Percentiles rank a stretch among this genome's conserved stretches.
phyloP scores from a whole-genome alignment of 2,888 invertebrate species.

The Onchidella celtica region DNA sequence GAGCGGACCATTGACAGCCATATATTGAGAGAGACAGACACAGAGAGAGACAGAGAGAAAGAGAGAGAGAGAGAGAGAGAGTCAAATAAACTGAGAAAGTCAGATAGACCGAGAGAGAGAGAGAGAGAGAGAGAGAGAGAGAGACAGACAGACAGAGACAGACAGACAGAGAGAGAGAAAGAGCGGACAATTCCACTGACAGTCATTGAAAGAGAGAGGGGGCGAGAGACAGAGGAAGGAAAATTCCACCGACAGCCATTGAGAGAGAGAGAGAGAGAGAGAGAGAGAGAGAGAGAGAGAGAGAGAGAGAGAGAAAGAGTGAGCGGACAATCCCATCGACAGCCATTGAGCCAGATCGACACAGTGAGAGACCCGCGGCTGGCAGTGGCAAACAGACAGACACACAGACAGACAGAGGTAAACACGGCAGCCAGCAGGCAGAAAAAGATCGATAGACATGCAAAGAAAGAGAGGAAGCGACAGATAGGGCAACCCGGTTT shows the following conservation, averaged over 20 bases:
- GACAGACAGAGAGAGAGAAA: neutral
- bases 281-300: conserved; percentile 15
- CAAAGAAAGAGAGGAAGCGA: no score
- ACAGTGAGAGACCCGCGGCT: neutral
- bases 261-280: neutral
- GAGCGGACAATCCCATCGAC: no score
- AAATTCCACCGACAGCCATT: neutral
- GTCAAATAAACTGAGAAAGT: neutral
- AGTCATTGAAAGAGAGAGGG: neutral
- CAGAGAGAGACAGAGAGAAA: no score
- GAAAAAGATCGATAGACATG: no score
- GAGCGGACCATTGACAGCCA: no score
- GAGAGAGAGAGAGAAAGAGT: neutral
- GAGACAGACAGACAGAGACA: neutral
- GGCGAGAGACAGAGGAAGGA: neutral
- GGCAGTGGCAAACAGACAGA: neutral
- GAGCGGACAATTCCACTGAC: neutral
- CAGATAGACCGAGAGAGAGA: no score
- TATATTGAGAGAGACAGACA: no score
- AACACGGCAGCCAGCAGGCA: no score
- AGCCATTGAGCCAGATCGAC: no score
- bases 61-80: no score
- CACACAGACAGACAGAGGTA: conserved; percentile 13
- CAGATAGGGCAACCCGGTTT: no score
- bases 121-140: conserved; percentile 23